These are phyloP conservation scores for Triplophysa siluroides DNA, from an alignment of 2,113 vertebrate genomes.

Conservation along the genomic window DNA sequence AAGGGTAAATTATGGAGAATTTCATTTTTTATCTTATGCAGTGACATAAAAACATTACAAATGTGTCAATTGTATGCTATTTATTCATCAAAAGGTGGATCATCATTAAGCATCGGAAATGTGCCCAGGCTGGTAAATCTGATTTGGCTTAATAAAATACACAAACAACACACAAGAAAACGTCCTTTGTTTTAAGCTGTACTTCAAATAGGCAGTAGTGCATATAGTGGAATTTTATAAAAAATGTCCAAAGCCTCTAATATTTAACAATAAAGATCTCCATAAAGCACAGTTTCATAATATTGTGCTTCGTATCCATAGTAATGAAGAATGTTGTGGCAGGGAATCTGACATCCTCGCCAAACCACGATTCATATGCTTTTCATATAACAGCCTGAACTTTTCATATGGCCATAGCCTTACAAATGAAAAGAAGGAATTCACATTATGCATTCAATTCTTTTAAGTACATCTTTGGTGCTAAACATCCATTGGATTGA, in stretches of 20 bases:
- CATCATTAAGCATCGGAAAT: background rate
- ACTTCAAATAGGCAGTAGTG: constrained; percentile 12
- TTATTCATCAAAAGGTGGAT: background rate
- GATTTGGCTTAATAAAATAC: constrained; percentile 7
- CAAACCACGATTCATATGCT: constrained; percentile 56
- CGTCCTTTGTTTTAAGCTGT: background rate
- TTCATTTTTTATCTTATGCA: background rate
- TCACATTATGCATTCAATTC: background rate
- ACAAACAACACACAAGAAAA: background rate
- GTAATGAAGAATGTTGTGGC: constrained; percentile 62
- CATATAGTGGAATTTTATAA: constrained; percentile 47
- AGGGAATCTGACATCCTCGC: constrained; percentile 45
- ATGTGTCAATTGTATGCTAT: background rate
- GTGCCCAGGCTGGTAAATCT: constrained; percentile 27
- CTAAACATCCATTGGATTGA: no score
- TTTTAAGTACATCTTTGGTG: no score
- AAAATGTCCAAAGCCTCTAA: constrained; percentile 55
- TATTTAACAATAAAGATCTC: constrained; percentile 55
- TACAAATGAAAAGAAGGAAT: background rate
- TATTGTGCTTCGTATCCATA: constrained; percentile 67
- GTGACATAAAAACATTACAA: background rate
- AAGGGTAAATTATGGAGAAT: no score
- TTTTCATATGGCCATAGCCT: constrained; percentile 5
- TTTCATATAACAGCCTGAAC: constrained; percentile 56
- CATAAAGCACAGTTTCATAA: constrained; percentile 63